Conservation (phyloP, 2,888 invertebrate genomes). For the Rhogogaster chlorosoma region DNA sequence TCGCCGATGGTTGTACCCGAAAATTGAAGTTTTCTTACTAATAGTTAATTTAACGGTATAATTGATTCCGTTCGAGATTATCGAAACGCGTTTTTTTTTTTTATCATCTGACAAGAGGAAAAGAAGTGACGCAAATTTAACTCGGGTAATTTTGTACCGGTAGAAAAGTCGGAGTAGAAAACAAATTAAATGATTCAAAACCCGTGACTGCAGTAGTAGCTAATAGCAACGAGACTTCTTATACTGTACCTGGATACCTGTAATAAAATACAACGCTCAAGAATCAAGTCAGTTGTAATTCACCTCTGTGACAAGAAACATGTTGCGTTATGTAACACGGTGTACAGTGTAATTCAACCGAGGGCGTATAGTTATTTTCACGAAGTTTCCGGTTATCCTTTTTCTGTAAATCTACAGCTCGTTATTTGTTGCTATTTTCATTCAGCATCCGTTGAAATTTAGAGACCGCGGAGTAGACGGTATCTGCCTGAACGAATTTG, state of each 20-base stretch:
- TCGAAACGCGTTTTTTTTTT: background rate
- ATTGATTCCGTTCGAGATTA: background rate
- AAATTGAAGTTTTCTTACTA: background rate
- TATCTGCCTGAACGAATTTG: background rate
- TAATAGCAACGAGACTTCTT: background rate
- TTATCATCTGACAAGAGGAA: background rate
- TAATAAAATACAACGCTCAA: slow-evolving; percentile 12
- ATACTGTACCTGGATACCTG: background rate
- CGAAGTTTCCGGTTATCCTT: background rate
- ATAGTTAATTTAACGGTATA: background rate
- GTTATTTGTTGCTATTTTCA: background rate
- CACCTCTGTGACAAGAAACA: slow-evolving; percentile 21
- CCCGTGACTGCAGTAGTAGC: slow-evolving; percentile 19
- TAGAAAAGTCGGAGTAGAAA: background rate
- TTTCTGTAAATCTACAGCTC: background rate
- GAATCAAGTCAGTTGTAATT: slow-evolving; percentile 23
- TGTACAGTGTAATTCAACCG: background rate
- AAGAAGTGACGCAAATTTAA: background rate
- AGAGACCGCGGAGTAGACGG: background rate
- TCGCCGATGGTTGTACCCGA: background rate
- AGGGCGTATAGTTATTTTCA: background rate
- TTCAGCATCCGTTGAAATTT: background rate
- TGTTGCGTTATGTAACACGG: background rate
- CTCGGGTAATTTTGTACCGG: background rate
- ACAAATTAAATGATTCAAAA: slow-evolving; percentile 40